Base-by-base conservation (phyloP, 2,888 invertebrate species). In the Malthinus flaveolus region DNA sequence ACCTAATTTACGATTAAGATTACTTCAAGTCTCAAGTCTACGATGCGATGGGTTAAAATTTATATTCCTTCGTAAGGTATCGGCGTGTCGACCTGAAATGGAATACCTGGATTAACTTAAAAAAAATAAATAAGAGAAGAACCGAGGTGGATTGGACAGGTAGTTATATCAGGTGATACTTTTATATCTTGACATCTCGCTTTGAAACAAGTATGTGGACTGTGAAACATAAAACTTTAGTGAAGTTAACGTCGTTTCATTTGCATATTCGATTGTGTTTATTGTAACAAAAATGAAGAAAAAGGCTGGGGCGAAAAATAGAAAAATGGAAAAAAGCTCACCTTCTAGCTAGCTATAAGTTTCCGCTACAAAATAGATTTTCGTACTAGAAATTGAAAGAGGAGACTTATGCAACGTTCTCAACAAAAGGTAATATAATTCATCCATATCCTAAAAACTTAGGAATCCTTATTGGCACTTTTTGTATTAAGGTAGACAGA, bases 141-240 rank as follows among this genome's bases (percentile, higher is more conserved):
- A 60, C 63, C 65, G 66, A 69, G 71, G 69, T 67, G 68, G 66
- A 70, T 66, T 71, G 68, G 72, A 73, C 73, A 73, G 72, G 73
- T 72, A 71, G 68, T 74, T 73, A 74, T 71, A 71, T 74, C 70
- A 73, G 73, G 75, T 75, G 75, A 74, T 74, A 74, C 72, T 75
- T 75, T 75, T 74, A 74, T 74, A 71, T 67, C 69, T 68, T 73
- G 74, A 73, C 75, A 67, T 67, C 67, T 66, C 65, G 66, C 64
- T 64, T 64, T 63, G 63, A 65, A 62, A 70, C 67, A 68, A 70
- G 64, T 15, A 42, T 61, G 63, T 23, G 23, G 23, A 57, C 64
- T 59, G n/a, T n/a, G 65, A 63, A 49, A 62, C 66, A 68, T 71
- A 71, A 71, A 70, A 68, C 66, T 66, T 62, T 59, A 64, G 58